These are phyloP conservation scores for Xenopus borealis DNA, from an alignment of 2,113 vertebrate species.

Conservation along the genomic window DNA sequence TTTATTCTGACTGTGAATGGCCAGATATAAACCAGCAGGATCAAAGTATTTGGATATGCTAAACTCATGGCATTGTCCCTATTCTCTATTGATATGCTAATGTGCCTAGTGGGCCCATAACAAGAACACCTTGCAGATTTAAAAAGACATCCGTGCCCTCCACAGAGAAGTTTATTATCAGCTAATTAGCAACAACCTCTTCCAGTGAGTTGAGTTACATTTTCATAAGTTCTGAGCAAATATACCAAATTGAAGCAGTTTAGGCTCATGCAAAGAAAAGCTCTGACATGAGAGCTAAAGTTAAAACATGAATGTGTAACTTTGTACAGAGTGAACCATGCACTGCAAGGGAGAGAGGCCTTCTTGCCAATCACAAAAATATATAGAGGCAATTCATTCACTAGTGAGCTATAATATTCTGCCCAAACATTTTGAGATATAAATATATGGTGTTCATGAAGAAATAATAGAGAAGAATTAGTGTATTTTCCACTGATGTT, in stretches of 20 bases:
- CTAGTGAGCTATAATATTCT: no score
- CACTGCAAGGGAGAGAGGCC: no score
- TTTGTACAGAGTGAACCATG: no score
- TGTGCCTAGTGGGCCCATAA: conserved; percentile 66
- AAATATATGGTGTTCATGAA: no score
- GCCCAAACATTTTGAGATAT: no score
- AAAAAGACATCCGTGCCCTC: conserved; percentile 72
- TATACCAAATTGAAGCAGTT: conserved; percentile 53
- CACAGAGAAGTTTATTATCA: conserved; percentile 74
- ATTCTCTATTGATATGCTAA: conserved; percentile 72
- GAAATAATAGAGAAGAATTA: no score
- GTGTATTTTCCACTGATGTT: no score
- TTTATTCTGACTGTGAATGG: background rate
- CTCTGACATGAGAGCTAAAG: no score
- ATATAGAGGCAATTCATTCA: no score
- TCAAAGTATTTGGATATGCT: conserved; percentile 52
- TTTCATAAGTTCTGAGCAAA: conserved; percentile 65
- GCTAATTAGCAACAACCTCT: conserved; percentile 76
- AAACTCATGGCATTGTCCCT: conserved; percentile 55
- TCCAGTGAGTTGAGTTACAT: conserved; percentile 70
- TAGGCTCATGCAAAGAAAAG: conserved; percentile 21
- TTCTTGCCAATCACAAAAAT: no score
- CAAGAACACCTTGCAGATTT: conserved; percentile 77
- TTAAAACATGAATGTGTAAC: no score
- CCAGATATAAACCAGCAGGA: conserved; percentile 35